Evolutionary conservation across 2,113 vertebrate genomes (phyloP).

Genomic region (Heteronetta atricapilla): DNA sequence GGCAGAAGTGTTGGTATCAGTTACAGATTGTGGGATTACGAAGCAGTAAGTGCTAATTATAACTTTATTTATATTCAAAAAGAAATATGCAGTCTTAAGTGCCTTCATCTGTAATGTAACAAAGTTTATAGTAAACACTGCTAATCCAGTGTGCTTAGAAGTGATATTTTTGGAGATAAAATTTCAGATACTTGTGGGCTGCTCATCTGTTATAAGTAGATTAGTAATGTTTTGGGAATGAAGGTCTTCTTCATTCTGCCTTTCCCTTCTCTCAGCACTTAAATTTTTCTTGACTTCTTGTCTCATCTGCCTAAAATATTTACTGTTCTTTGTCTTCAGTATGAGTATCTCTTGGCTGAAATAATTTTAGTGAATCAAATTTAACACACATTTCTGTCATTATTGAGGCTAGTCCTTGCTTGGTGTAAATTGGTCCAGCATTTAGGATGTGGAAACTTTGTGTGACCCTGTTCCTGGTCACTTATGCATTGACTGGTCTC

Average conservation of each 20-base stretch:
- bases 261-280: neutral
- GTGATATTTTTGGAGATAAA: constrained; percentile 49
- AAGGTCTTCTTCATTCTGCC: neutral
- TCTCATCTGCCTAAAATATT: constrained; percentile 10
- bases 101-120: constrained; percentile 12
- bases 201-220: neutral
- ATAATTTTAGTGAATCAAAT: neutral
- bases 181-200: neutral
- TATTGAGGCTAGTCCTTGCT: neutral
- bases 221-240: constrained; percentile 30
- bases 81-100: constrained; percentile 14
- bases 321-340: neutral
- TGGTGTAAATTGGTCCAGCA: neutral
- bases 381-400: neutral
- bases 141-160: constrained; percentile 47
- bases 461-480: neutral
- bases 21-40: constrained; percentile 13
- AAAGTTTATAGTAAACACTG: constrained; percentile 42
- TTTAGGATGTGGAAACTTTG: neutral
- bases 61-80: constrained; percentile 36
- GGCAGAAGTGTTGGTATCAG: neutral
- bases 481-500: neutral
- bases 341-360: neutral
- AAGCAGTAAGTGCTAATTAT: constrained; percentile 41
- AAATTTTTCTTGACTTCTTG: constrained; percentile 2